Evolutionary conservation across 2,888 invertebrate species (phyloP).

Genomic region (Cheilosia pagana): DNA sequence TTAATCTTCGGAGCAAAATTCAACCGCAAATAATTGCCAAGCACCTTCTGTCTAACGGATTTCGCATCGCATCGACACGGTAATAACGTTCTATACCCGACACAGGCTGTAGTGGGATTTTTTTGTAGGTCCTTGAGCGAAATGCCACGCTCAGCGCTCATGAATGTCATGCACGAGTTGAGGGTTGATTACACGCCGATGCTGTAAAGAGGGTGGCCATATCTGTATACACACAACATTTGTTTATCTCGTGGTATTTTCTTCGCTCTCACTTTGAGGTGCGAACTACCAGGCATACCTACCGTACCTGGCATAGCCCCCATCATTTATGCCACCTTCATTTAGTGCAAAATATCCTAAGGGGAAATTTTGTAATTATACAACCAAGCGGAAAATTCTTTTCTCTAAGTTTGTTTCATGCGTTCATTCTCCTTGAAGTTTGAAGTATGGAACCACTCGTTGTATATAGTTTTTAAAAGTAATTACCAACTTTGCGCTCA

Average conservation of each 20-base stretch:
- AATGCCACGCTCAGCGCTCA: conserved; percentile 37
- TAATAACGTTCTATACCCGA: conserved; percentile 12
- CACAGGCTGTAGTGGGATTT: conserved; percentile 50
- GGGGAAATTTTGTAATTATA: conserved; percentile 65
- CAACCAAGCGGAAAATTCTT: conserved; percentile 54
- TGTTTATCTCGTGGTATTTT: conserved; percentile 59
- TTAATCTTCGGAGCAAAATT: conserved; percentile 64
- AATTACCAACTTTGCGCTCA: too few relatives aligned
- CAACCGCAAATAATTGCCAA: conserved; percentile 75
- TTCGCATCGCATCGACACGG: conserved; percentile 26
- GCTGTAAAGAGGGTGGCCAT: conserved; percentile 2
- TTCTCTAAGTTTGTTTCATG: conserved; percentile 20
- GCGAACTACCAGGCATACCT: conserved; percentile 62
- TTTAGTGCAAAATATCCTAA: conserved; percentile 63
- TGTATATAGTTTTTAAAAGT: too few relatives aligned
- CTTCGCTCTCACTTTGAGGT: conserved; percentile 58
- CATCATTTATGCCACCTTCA: conserved; percentile 51
- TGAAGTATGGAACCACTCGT: not conserved
- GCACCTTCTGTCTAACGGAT: conserved; percentile 42
- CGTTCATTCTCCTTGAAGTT: conserved; percentile 40
- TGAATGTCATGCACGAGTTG: conserved; percentile 68
- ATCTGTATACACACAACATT: conserved; percentile 44
- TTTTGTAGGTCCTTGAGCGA: conserved; percentile 56
- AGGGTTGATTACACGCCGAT: conserved; percentile 40
- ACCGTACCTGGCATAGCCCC: conserved; percentile 36